A percentile compares a stretch with the other conserved stretches of the same genome.
Evolutionary conservation across 2,113 vertebrate genomes (phyloP).

Genomic region (Elaphurus davidianus): DNA sequence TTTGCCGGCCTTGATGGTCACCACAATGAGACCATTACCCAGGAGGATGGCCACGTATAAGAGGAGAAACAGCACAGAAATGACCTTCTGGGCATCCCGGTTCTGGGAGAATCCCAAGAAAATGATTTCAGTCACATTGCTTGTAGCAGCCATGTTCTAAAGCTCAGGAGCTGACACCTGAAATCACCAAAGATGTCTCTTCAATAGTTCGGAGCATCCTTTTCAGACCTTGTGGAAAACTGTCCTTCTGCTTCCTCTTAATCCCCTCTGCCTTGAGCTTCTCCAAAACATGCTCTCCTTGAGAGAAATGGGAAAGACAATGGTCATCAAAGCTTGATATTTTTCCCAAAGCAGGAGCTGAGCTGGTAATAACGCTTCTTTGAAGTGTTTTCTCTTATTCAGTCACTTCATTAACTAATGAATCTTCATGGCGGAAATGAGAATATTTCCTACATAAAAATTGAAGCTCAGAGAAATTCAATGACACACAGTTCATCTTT

Average conservation of each 20-base stretch:
- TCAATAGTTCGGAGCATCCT: background rate
- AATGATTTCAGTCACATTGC: constrained; percentile 35
- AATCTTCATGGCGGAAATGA: background rate
- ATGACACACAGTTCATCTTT: background rate
- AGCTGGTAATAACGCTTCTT: background rate
- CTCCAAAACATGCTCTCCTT: background rate
- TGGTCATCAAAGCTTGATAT: background rate
- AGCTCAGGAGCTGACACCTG: background rate
- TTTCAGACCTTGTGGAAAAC: too few relatives aligned
- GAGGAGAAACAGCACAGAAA: constrained; percentile 48
- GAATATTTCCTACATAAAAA: background rate
- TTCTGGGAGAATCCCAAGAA: constrained; percentile 51
- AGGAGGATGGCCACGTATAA: background rate
- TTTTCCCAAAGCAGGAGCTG: background rate
- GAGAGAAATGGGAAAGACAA: background rate
- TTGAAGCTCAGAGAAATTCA: background rate
- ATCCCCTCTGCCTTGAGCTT: background rate
- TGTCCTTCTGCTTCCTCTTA: background rate
- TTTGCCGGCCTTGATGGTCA: constrained; percentile 42
- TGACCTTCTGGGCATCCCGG: background rate
- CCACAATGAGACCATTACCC: constrained; percentile 49
- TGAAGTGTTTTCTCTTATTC: background rate
- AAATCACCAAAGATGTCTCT: background rate
- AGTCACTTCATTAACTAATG: background rate
- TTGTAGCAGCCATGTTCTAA: background rate